phyloP scores from a whole-genome alignment of 2,797 vertebrate genomes.

The Spea hammondii region DNA sequence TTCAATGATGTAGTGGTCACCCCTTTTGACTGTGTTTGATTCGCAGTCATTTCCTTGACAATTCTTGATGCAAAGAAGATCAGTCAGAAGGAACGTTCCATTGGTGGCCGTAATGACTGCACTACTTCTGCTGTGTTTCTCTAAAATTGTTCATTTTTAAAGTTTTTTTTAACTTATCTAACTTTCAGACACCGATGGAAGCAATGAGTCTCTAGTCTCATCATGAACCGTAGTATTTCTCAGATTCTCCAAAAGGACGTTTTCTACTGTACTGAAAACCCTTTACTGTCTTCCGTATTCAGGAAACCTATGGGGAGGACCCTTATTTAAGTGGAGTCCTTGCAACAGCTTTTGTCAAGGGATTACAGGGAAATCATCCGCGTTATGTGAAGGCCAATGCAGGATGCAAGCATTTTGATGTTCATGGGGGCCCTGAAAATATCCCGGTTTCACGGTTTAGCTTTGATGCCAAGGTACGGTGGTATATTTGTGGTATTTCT shows the following conservation, averaged over 20 bases:
- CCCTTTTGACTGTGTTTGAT: too few species aligned
- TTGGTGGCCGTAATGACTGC: too few species aligned
- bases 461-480: slow-evolving; percentile 58
- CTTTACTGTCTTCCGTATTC: neutral
- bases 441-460: slow-evolving; percentile 59
- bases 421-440: slow-evolving; percentile 64
- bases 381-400: slow-evolving; percentile 62
- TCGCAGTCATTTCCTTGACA: too few species aligned
- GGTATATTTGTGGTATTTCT: neutral
- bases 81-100: too few species aligned
- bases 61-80: too few species aligned
- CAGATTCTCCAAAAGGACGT: neutral
- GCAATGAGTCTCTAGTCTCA: too few species aligned
- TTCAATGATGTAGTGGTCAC: too few species aligned
- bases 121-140: too few species aligned
- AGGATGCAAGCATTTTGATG: slow-evolving; percentile 66
- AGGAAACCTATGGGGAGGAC: slow-evolving; percentile 68
- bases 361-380: slow-evolving; percentile 64
- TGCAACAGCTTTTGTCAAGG: slow-evolving; percentile 60
- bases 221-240: too few species aligned
- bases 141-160: too few species aligned
- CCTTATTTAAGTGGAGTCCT: slow-evolving; percentile 60
- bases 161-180: too few species aligned
- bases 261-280: neutral
- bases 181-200: too few species aligned